Conservation (phyloP, 2,113 vertebrate species). For the Xiphorhynchus elegans region DNA sequence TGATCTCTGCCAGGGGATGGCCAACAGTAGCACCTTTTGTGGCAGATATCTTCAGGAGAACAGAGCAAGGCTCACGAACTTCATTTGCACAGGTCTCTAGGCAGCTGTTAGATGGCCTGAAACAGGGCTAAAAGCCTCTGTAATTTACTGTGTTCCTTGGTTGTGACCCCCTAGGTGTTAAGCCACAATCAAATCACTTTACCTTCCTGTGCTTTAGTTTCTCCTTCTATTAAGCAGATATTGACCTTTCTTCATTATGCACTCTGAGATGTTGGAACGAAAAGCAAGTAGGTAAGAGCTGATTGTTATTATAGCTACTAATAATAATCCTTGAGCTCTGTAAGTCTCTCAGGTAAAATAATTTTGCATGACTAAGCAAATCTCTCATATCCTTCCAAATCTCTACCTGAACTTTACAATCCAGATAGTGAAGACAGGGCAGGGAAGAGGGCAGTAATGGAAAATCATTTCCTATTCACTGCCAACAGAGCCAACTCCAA, state of each 20-base stretch:
- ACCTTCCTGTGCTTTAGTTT: neutral
- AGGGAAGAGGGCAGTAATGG: neutral
- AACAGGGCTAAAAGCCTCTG: neutral
- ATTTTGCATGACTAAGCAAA: constrained; percentile 37
- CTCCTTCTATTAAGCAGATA: constrained; percentile 9
- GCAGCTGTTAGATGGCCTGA: neutral
- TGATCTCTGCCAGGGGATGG: neutral
- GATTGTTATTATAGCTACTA: constrained; percentile 18
- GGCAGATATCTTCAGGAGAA: neutral
- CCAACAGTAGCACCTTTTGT: neutral
- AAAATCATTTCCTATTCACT: neutral
- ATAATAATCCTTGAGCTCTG: constrained; percentile 29
- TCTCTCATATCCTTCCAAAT: constrained; percentile 43
- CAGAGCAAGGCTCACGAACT: neutral
- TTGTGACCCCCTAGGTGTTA: neutral
- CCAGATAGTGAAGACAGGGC: neutral
- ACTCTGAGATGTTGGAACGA: neutral
- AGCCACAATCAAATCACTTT: neutral
- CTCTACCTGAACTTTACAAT: constrained; percentile 43
- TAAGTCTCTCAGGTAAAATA: constrained; percentile 42
- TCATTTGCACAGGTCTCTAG: neutral
- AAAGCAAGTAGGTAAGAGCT: neutral
- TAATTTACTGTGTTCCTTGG: neutral
- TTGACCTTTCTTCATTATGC: constrained; percentile 1
- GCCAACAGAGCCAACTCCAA: neutral